Evolutionary conservation across 2,113 vertebrate genomes (phyloP), one percentile per base, ranked within the genome.

Genomic region (Gnathonemus longibarbis): DNA sequence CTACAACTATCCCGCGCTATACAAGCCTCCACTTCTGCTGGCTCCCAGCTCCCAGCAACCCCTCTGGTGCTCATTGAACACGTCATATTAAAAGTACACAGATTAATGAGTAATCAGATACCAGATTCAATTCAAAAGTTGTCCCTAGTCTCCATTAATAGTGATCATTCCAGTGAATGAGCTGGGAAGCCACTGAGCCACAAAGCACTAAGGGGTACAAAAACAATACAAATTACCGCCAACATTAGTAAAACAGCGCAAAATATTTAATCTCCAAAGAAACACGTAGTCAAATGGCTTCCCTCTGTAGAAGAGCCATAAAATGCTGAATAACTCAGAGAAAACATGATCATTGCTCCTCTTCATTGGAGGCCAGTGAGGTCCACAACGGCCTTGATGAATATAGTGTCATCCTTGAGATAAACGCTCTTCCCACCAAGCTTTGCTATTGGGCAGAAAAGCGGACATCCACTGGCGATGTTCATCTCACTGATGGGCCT

Each of bases 311-410:
- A 77, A 35, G 31, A 77, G 35, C 74, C 15, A 77, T 42, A 77
- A 77, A 77, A 77, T 77, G 74, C 74, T 15, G 31, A 77, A 80
- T 42, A 80, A 17, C 62, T 11, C 31, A 2, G 35, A 80, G 74
- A 80, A 80, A 19, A 1, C 1, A 2, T 84, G 19, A 48, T 84
- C 45, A 10, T 1, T 84, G 83, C 35, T 84, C 9, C 45, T n/a
- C 83, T 84, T 42, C 80, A 35, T 92, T 94, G 97, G 90, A 98
- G 96, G 91, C 97, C 97, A 0, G 98, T 97, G 87, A 97, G 96
- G 92, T 99, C 98, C 85, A 99, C 98, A 3, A 99, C 98, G 92
- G 97, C 98, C 94, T 99, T 99, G 93, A 99, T 97, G 93, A 98
- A 99, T 91, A 99, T 97, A 24, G 97, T 97, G 1, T 99, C 98